A percentile compares a stretch with the other conserved stretches of the same genome.
Evolutionary conservation across 2,888 invertebrate genomes (phyloP).

Genomic region (Cryptocheilus praepositus): DNA sequence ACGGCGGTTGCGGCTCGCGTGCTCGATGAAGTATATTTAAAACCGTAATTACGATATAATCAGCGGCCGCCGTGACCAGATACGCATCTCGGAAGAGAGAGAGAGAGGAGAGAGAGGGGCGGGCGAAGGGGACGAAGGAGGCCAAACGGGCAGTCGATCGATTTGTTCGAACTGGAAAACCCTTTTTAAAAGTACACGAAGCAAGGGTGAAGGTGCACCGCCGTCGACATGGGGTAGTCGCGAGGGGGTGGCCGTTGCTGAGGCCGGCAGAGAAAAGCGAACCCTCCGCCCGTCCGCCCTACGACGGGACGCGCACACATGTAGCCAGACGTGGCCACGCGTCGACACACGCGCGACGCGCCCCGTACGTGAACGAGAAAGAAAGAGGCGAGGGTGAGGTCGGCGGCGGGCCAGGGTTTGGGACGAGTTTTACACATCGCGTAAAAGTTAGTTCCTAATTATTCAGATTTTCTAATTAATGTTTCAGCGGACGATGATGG

Average conservation of each 20-base stretch:
- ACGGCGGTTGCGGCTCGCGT: constrained; percentile 56
- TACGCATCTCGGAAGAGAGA: constrained; percentile 58
- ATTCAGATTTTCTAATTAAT: constrained; percentile 74
- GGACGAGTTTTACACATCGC: constrained; percentile 58
- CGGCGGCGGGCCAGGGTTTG: constrained; percentile 18
- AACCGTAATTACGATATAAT: constrained; percentile 71
- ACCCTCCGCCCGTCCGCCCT: constrained; percentile 30
- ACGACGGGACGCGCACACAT: constrained; percentile 21
- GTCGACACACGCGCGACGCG: constrained; percentile 3
- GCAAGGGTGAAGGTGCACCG: constrained; percentile 42
- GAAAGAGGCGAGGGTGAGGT: constrained; percentile 6
- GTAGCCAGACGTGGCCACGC: background rate
- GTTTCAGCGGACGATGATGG: constrained; percentile 69
- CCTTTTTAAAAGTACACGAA: constrained; percentile 55
- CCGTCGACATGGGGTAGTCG: constrained; percentile 17
- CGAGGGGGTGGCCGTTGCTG: constrained; percentile 26
- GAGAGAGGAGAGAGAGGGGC: constrained; percentile 16
- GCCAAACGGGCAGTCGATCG: constrained; percentile 60
- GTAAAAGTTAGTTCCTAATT: constrained; percentile 72
- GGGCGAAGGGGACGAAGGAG: background rate
- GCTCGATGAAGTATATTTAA: constrained; percentile 71
- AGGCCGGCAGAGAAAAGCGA: constrained; percentile 47
- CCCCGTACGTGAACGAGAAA: constrained; percentile 14
- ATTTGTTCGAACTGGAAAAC: constrained; percentile 60
- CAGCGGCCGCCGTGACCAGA: constrained; percentile 67